These are phyloP conservation scores for Salarias fasciatus DNA, from an alignment of 2,797 vertebrate genomes.

Conservation along the genomic window DNA sequence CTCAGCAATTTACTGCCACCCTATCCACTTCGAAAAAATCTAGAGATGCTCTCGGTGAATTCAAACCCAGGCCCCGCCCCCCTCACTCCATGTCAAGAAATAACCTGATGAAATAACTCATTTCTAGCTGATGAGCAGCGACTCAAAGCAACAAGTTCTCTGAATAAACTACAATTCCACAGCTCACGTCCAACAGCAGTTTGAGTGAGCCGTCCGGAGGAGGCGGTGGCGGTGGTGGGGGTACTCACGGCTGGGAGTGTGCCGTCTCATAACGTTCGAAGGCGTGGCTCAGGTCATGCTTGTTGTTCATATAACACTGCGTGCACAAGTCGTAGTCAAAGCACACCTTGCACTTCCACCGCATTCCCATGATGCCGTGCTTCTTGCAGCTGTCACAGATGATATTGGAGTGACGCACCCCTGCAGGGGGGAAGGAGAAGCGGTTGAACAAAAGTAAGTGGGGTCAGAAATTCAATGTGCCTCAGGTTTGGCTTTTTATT, in stretches of 20 bases:
- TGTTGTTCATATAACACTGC: constrained; percentile 98
- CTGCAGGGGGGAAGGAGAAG: constrained; percentile 70
- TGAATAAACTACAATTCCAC: too few relatives aligned
- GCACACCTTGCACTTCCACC: constrained; percentile 98
- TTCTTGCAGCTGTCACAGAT: constrained; percentile 99
- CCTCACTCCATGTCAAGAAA: too few relatives aligned
- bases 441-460: neutral
- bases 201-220: too few relatives aligned
- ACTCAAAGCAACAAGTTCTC: too few relatives aligned
- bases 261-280: constrained; percentile 98
- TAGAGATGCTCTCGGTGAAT: too few relatives aligned
- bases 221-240: too few relatives aligned
- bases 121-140: too few relatives aligned
- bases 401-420: constrained; percentile 97
- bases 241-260: constrained; percentile 96
- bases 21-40: too few relatives aligned
- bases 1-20: too few relatives aligned
- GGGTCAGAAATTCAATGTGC: neutral
- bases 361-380: constrained; percentile 96
- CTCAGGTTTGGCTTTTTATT: neutral
- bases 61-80: too few relatives aligned
- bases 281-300: constrained; percentile 91
- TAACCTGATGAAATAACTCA: too few relatives aligned
- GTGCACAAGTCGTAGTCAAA: constrained; percentile 98
- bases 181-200: too few relatives aligned